Evolutionary conservation across 1,140 invertebrate species (phyloP), one percentile per base, ranked within the genome.

Genomic region (Leguminivora glycinivorella): DNA sequence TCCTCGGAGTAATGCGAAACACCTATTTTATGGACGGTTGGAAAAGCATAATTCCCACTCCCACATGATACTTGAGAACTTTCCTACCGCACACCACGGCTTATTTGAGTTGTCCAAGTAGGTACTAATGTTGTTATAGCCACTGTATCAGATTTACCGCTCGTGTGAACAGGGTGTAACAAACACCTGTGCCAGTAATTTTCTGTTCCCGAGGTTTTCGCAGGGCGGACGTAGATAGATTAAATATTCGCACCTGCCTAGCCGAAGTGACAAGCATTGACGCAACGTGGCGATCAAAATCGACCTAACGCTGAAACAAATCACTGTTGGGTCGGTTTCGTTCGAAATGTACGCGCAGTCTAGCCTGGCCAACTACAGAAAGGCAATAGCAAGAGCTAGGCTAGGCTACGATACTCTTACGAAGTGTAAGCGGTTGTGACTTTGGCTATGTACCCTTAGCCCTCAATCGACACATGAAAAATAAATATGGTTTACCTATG

Each of bases 81-180:
- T n/a, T n/a, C n/a, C n/a, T 52, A 29, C 56, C 58, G 14, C 56
- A 58, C 56, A 14, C 7, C 7, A 22, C 26, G 58, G n/a, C 58
- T 31, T 63, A 31, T 63, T 63, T 63, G 58, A 63, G 58, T 63
- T 31, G 58, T 5, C 25, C 25, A 63, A 63, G 58, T 63, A 17
- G 26, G n/a, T n/a, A n/a, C 6, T 63, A 31, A 63, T 31, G n/a
- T 31, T 63, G 58, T 63, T 63, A 63, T 63, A 29, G 58, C 17
- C 25, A 4, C 58, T 29, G 31, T 63, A 63, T 31, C 26, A 63
- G 58, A 63, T 29, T 63, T 63, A 63, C 29, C 58, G 25, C 26
- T 5, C 10, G 58, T 63, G 58, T 63, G 26, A 63, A 63, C 58
- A 63, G 26, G 26, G 58, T 22, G 58, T 63, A 29, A 63, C 58